Base-by-base conservation (phyloP, 2,888 invertebrate species). In the Atrina japonica region DNA sequence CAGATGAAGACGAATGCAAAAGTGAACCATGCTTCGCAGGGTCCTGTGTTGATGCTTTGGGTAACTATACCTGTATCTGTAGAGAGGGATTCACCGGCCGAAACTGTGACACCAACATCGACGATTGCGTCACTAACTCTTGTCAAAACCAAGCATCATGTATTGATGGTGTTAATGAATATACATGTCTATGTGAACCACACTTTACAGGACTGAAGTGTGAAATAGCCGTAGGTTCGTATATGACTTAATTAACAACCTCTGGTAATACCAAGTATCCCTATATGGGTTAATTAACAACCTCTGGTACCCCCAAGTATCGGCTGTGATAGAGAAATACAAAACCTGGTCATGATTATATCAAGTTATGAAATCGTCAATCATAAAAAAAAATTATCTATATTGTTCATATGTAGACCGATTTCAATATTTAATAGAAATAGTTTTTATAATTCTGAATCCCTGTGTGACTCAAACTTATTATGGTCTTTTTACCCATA, bases 71-170 rank as follows among this genome's bases (percentile, higher is more conserved):
- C 1, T 74, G 74, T 53, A 29, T 21, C 1, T 73, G 74, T 63
- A 14, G 18, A 21, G 21, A 47, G 5, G 70, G 74, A 16, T 70
- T 58, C 29, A 29, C 43, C 21, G 74, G 74, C 21, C 16, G 7
- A 18, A 50, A 56, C 23, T 75, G 74, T 35, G 70, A 71, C 16
- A 40, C 5, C 16, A 70, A 74, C 66, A 63, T 64, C 23, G 73
- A 74, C 41, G 73, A 74, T 43, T 74, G 73, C 66, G 16, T 7
- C 0, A 58, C 43, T 35, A 27, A 66, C 11, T 53, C 61, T 11
- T 74, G 73, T 58, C 49, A 59, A 11, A 70, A 74, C 45, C 47
- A 59, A 27, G 63, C 59, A 6, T 66, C 59, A 3, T 74, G 73
- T 49, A 21, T 53, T 18, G 70, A 74, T n/a, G 53, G 58, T 7